These are phyloP conservation scores for Brachypodius melanocephalos DNA, from an alignment of 2,113 vertebrate species.

Conservation along the genomic window DNA sequence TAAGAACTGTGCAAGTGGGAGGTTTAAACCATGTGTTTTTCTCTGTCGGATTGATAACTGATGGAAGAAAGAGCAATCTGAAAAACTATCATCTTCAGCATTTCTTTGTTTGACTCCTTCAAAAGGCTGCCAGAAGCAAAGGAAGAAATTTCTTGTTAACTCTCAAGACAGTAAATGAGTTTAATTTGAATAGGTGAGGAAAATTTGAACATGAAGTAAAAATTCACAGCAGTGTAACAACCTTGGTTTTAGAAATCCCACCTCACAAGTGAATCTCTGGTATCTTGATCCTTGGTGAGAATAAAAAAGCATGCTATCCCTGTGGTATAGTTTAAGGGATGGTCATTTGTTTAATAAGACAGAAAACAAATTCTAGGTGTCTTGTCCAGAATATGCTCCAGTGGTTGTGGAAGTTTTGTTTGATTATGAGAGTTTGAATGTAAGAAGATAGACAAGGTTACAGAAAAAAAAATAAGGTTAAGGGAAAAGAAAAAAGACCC, in stretches of 20 bases:
- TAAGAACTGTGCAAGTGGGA: not conserved
- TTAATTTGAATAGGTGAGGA: not conserved
- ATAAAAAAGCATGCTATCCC: not conserved
- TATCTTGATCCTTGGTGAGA: not conserved
- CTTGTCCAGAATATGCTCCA: not conserved
- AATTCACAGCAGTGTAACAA: not conserved
- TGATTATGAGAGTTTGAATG: not conserved
- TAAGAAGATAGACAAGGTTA: not conserved
- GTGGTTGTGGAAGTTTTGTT: not conserved
- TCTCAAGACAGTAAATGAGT: not conserved
- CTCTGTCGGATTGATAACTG: not conserved
- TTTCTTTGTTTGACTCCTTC: not conserved
- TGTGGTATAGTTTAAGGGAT: not conserved
- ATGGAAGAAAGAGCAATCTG: not conserved
- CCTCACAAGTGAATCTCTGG: not conserved
- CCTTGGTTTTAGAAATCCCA: not conserved
- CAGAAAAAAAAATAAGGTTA: not conserved
- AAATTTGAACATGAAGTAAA: not conserved
- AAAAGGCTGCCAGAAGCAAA: not conserved
- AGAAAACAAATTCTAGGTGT: not conserved
- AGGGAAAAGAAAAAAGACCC: not conserved
- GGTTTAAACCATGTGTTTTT: not conserved
- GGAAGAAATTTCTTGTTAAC: not conserved
- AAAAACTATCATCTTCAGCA: not conserved
- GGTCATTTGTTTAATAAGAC: not conserved